Conservation (phyloP, 30 jellyfish, hydroid and myxozoan genomes). For the Hydractinia symbiolongicarpus region DNA sequence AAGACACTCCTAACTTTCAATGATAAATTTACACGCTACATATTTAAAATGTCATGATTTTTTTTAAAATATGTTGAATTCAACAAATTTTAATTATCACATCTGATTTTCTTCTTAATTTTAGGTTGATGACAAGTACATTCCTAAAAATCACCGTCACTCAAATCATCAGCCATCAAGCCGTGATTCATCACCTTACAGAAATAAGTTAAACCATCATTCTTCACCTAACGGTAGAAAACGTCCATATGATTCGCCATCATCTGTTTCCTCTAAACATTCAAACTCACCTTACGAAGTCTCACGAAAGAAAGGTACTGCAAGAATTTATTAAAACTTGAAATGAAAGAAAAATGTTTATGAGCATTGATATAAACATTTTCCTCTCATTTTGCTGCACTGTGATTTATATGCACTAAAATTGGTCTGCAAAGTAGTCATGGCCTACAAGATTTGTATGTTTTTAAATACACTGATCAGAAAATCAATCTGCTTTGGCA, state of each 20-base stretch:
- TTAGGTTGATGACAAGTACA: constrained; percentile 30
- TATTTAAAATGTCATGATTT: not conserved
- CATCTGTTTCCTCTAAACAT: constrained; percentile 4
- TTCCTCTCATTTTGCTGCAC: no score
- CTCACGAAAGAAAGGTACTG: constrained; percentile 17
- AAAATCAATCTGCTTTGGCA: no score
- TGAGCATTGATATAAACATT: not conserved
- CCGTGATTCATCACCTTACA: constrained; percentile 31
- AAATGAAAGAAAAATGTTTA: not conserved
- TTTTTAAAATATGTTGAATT: not conserved
- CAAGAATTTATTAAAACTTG: not conserved
- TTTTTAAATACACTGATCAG: no score
- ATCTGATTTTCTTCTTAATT: not conserved
- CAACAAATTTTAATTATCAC: not conserved
- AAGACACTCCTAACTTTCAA: not conserved
- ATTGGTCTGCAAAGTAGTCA: no score
- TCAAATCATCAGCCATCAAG: constrained; percentile 2
- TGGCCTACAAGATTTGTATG: no score
- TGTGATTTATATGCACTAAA: no score
- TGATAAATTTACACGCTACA: not conserved
- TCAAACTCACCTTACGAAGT: constrained; percentile 23
- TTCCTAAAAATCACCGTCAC: constrained; percentile 5
- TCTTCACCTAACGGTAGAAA: constrained; percentile 30
- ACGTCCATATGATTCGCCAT: constrained; percentile 22
- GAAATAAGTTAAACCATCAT: constrained; percentile 2